A percentile compares a stretch with the other conserved stretches of the same genome.
phyloP scores from a whole-genome alignment of 2,888 invertebrate genomes.

The Oxystoma pomonae region DNA sequence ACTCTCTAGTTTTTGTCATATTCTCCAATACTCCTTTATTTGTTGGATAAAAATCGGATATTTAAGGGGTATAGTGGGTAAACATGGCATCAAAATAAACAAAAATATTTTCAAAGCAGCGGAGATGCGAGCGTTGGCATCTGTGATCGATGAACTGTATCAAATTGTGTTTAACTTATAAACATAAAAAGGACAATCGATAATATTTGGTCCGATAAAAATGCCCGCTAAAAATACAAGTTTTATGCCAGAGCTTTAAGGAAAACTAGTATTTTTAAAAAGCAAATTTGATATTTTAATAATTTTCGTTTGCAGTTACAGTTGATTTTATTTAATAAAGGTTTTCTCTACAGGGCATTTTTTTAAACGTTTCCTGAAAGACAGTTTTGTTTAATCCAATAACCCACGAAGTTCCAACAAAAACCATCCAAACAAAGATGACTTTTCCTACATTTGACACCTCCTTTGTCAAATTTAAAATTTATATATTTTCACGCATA shows the following conservation, averaged over 20 bases:
- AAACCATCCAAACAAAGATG: too few species aligned
- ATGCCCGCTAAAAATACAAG: neutral
- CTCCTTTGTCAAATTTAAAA: too few species aligned
- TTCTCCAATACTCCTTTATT: too few species aligned
- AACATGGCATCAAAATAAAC: neutral
- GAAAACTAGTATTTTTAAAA: neutral
- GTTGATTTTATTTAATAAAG: too few species aligned
- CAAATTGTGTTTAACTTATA: conserved; percentile 31
- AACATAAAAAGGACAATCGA: conserved; percentile 13
- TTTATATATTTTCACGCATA: too few species aligned
- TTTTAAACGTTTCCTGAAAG: too few species aligned
- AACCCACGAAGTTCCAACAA: too few species aligned
- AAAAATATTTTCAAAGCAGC: neutral
- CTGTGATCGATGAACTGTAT: conserved; percentile 34
- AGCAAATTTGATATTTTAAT: neutral
- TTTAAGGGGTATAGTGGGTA: neutral
- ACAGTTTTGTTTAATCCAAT: too few species aligned
- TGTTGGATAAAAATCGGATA: neutral
- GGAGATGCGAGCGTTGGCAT: conserved; percentile 27
- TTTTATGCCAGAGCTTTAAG: neutral
- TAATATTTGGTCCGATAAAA: neutral
- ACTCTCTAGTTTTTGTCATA: too few species aligned
- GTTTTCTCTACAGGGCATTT: too few species aligned
- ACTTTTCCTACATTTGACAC: too few species aligned
- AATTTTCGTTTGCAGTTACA: too few species aligned